Base-by-base conservation (phyloP, 2,797 vertebrate genomes). In the Peromyscus attwateri region DNA sequence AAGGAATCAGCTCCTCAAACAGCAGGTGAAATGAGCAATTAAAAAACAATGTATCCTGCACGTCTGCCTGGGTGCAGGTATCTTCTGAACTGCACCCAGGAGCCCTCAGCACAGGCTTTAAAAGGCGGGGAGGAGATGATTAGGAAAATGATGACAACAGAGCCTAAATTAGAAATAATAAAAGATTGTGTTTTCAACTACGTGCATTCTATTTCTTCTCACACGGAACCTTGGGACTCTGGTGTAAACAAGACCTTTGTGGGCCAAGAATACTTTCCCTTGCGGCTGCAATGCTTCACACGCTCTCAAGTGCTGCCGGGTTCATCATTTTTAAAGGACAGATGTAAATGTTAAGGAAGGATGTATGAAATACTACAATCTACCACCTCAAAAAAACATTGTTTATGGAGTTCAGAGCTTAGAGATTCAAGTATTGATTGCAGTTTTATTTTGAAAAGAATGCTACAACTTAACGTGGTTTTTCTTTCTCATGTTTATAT, bases 401-500 rank as follows among this genome's bases (percentile, higher is more conserved):
- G 96, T 96, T 97, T 95, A 91, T 88, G 96, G 97, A 98, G 98
- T 98, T 98, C 97, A 98, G 97, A 98, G 98, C 98, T 97, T 98
- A 98, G 98, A 98, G 95, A 96, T 98, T 98, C 97, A 98, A 98
- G 98, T 98, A 98, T 98, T 97, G 98, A 98, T 98, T 97, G 93
- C 98, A 97, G 91, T 96, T 98, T 97, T 98, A 96, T 98, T 98
- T 98, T 98, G 98, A 98, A 98, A 98, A 98, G 92, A 98, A 98
- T 83, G 97, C 98, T 98, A 98, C 98, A 98, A 98, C 98, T 98
- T 98, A 98, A 98, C 49, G 98, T 98, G 98, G 98, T 98, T 99
- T 99, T 99, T 98, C 98, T 98, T 99, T 98, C 98, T 99, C 98
- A 98, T 98, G 98, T 99, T 99, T 99, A 98, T 99, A 99, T 98